phyloP scores from a whole-genome alignment of 2,888 invertebrate genomes.

The Ochropleura leucogaster region DNA sequence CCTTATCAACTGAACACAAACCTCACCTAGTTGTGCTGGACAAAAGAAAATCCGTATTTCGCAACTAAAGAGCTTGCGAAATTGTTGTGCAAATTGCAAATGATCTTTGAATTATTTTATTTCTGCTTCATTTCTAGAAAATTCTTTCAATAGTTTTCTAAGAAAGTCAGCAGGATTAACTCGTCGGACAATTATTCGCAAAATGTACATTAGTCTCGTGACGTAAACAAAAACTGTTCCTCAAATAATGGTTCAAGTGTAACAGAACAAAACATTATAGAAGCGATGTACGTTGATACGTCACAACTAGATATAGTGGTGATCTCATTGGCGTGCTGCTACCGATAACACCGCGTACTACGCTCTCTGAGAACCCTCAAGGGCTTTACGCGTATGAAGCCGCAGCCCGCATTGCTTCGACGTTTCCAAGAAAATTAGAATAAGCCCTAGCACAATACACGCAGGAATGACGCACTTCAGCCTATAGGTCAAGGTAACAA shows the following conservation, averaged over 20 bases:
- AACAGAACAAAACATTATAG: constrained; percentile 70
- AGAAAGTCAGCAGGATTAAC: constrained; percentile 9
- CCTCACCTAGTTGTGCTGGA: constrained; percentile 63
- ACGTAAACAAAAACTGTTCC: constrained; percentile 42
- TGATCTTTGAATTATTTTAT: constrained; percentile 11
- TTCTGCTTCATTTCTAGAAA: constrained; percentile 6
- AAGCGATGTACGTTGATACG: constrained; percentile 74
- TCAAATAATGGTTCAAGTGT: constrained; percentile 63
- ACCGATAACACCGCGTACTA: constrained; percentile 73
- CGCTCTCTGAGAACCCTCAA: constrained; percentile 68
- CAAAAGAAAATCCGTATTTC: constrained; percentile 69
- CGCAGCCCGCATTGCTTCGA: constrained; percentile 9
- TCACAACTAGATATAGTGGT: constrained; percentile 88
- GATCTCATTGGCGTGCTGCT: constrained; percentile 82
- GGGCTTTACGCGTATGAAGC: constrained; percentile 66
- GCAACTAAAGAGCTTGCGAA: constrained; percentile 56
- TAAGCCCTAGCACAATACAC: constrained; percentile 45
- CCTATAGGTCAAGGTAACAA: constrained; percentile 61
- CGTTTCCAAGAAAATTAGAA: constrained; percentile 60
- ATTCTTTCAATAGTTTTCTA: constrained; percentile 3
- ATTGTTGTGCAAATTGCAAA: constrained; percentile 24
- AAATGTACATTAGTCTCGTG: constrained; percentile 32
- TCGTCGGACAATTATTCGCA: constrained; percentile 26
- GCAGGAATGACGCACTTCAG: constrained; percentile 50
- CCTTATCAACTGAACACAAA: constrained; percentile 76